These are phyloP conservation scores for Nansenia antarctica DNA, from an alignment of 2,113 vertebrate species.

Conservation along the genomic window DNA sequence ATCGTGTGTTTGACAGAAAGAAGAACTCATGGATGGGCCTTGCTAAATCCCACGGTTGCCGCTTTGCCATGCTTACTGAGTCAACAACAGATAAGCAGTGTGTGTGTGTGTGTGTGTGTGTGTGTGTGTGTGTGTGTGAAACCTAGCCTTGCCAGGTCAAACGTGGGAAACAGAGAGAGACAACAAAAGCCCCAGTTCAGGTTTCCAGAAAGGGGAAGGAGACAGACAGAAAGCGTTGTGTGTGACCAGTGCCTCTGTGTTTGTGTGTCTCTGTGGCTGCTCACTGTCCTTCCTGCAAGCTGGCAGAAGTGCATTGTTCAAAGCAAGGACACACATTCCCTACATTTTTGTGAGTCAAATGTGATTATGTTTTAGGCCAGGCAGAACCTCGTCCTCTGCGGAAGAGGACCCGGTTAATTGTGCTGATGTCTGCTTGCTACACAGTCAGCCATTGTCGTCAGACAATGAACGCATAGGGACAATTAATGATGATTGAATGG, in stretches of 20 bases:
- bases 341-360: too few species aligned
- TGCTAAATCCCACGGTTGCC: not conserved
- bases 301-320: too few species aligned
- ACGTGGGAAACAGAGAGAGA: too few species aligned
- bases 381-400: not conserved
- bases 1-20: too few species aligned
- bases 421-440: not conserved
- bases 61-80: not conserved
- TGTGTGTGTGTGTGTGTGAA: too few species aligned
- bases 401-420: not conserved
- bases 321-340: too few species aligned
- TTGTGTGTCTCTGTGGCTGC: too few species aligned
- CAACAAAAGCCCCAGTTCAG: not conserved
- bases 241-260: too few species aligned
- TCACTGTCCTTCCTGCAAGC: too few species aligned
- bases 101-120: not conserved
- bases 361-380: not conserved
- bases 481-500: not conserved
- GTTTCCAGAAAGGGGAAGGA: too few species aligned
- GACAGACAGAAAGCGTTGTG: not conserved
- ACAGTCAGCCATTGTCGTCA: not conserved
- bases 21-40: too few species aligned
- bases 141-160: not conserved
- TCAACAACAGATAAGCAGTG: not conserved
- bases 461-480: not conserved